Conservation (phyloP, 2,113 vertebrate species). For the Pionites leucogaster region DNA sequence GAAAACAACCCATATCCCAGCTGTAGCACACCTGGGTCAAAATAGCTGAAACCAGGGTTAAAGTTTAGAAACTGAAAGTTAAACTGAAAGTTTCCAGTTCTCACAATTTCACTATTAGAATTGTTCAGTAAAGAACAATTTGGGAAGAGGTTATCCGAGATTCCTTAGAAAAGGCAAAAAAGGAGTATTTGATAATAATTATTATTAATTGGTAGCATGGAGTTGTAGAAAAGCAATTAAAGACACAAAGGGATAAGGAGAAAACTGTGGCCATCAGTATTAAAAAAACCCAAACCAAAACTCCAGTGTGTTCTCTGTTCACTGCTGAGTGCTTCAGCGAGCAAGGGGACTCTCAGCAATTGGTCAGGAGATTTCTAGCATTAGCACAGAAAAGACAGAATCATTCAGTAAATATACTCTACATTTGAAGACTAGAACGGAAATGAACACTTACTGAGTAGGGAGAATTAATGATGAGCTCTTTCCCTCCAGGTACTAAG, state of each 20-base stretch:
- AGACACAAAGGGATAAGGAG: background rate
- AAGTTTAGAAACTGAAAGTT: background rate
- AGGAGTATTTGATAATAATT: background rate
- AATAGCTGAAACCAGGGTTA: background rate
- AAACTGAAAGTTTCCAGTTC: background rate
- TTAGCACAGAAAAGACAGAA: background rate
- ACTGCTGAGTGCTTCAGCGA: background rate
- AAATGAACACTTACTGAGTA: rapidly evolving
- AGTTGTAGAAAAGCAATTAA: background rate
- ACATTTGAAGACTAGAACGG: no score
- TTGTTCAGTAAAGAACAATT: background rate
- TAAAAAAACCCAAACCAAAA: background rate
- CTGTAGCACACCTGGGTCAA: background rate
- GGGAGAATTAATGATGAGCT: background rate
- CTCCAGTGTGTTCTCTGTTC: background rate
- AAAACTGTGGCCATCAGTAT: background rate
- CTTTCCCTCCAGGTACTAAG: background rate
- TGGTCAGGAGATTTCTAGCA: background rate
- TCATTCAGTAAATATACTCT: background rate
- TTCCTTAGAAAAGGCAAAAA: background rate
- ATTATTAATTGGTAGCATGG: background rate
- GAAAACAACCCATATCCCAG: background rate
- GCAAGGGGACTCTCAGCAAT: background rate
- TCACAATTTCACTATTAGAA: background rate
- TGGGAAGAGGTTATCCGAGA: background rate